A percentile compares a stretch with the other conserved stretches of the same genome.
Conservation (phyloP, 2,113 vertebrate genomes). For the Anhinga anhinga region DNA sequence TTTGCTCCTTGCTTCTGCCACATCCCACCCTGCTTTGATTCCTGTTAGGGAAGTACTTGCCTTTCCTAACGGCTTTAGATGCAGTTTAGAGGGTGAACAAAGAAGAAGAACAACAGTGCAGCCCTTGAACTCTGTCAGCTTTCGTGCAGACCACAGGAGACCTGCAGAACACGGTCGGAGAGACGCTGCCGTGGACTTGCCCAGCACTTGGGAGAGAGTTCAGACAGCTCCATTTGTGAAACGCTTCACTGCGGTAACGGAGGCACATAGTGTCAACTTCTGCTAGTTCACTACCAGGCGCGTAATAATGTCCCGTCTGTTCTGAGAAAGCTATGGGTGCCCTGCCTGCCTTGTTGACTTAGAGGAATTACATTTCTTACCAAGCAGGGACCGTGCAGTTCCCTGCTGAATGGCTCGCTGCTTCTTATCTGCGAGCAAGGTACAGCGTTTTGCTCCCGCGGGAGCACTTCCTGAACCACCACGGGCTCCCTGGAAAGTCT, state of each 20-base stretch:
- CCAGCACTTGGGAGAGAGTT: not conserved
- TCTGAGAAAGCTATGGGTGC: not conserved
- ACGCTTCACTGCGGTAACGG: not conserved
- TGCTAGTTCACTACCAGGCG: not conserved
- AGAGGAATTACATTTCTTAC: conserved; percentile 21
- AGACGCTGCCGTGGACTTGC: not conserved
- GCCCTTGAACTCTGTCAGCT: not conserved
- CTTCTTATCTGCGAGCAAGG: conserved; percentile 17
- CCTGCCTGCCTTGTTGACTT: conserved; percentile 28
- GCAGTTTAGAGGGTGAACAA: not conserved
- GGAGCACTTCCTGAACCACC: conserved; percentile 1
- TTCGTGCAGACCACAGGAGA: not conserved
- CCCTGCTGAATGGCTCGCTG: not conserved
- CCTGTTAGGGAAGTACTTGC: not conserved
- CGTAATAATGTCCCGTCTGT: conserved; percentile 10
- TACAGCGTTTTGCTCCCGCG: not conserved
- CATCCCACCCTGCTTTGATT: not conserved
- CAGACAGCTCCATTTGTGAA: conserved; percentile 11
- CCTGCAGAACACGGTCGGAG: not conserved
- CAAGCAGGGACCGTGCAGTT: not conserved
- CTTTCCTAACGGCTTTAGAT: not conserved
- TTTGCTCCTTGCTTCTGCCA: not conserved
- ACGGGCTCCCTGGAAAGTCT: not conserved
- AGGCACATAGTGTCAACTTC: not conserved
- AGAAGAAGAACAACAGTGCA: not conserved